A percentile compares a stretch with the other conserved stretches of the same genome.
Evolutionary conservation across 2,797 vertebrate genomes (phyloP).

Genomic region (Cottoperca gobio): DNA sequence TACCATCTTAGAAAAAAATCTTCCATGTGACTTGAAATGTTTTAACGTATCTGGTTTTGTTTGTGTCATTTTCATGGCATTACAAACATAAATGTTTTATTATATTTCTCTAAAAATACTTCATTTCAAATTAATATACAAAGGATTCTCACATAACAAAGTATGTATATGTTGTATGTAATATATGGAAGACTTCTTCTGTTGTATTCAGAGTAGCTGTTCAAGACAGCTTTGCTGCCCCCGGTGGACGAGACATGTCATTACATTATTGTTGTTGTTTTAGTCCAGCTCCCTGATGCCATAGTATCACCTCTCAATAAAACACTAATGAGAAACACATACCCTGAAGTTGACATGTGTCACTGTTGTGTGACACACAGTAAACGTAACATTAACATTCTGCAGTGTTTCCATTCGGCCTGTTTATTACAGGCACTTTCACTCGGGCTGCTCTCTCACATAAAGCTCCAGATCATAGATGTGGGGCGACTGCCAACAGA

Average conservation of each 20-base stretch:
- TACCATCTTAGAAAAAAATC: no score
- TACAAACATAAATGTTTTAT: no score
- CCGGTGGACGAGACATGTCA: not conserved
- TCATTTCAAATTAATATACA: no score
- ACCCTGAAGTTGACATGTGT: not conserved
- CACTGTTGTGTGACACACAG: not conserved
- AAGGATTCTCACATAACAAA: no score
- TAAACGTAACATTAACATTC: not conserved
- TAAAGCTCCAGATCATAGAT: constrained; percentile 45
- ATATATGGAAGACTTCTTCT: no score
- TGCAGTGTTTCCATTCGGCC: not conserved
- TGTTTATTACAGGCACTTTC: not conserved
- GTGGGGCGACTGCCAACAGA: constrained; percentile 60
- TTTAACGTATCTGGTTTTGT: not conserved
- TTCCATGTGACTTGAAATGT: not conserved
- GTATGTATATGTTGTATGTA: no score
- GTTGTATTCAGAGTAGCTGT: not conserved
- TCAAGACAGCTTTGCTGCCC: not conserved
- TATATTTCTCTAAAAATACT: no score
- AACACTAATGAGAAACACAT: not conserved
- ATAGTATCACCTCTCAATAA: no score
- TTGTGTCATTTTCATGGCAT: not conserved
- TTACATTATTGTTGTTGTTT: no score
- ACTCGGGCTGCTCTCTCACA: not conserved
- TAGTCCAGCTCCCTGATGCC: no score